phyloP scores from a whole-genome alignment of 2,113 vertebrate genomes.

The Centropus bengalensis region DNA sequence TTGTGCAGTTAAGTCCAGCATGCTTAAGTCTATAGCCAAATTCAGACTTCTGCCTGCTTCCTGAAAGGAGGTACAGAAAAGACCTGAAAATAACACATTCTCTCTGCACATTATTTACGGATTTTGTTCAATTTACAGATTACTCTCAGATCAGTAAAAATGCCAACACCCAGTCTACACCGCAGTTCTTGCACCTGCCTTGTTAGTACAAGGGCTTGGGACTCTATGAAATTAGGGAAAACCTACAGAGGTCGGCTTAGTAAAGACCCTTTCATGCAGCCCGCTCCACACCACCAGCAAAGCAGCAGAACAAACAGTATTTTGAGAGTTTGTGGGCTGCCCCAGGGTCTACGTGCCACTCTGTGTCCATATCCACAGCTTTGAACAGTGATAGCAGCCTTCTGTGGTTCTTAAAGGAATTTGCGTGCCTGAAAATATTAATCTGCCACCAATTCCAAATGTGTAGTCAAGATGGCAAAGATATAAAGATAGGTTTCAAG shows the following conservation, averaged over 20 bases:
- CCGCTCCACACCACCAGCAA: background rate
- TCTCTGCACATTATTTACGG: background rate
- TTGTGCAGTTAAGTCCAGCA: background rate
- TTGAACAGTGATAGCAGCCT: background rate
- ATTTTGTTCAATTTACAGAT: background rate
- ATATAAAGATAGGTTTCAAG: background rate
- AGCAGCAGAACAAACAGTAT: background rate
- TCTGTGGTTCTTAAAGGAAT: background rate
- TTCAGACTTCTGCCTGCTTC: background rate
- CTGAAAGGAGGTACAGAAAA: background rate
- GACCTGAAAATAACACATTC: background rate
- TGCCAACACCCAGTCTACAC: background rate
- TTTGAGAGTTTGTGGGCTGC: background rate
- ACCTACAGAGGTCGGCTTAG: background rate
- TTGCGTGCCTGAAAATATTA: background rate
- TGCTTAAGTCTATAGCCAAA: background rate
- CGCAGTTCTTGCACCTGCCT: background rate
- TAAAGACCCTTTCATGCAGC: background rate
- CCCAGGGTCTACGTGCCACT: background rate
- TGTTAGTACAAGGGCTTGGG: background rate
- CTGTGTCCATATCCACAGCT: background rate
- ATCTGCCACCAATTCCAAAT: background rate
- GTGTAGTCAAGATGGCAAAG: background rate
- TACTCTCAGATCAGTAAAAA: background rate
- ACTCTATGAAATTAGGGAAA: background rate